Evolutionary conservation across 53 echinoderm and acorn worm species (phyloP), one percentile per base, ranked within the genome.

Genomic region (Echinometra lucunter): DNA sequence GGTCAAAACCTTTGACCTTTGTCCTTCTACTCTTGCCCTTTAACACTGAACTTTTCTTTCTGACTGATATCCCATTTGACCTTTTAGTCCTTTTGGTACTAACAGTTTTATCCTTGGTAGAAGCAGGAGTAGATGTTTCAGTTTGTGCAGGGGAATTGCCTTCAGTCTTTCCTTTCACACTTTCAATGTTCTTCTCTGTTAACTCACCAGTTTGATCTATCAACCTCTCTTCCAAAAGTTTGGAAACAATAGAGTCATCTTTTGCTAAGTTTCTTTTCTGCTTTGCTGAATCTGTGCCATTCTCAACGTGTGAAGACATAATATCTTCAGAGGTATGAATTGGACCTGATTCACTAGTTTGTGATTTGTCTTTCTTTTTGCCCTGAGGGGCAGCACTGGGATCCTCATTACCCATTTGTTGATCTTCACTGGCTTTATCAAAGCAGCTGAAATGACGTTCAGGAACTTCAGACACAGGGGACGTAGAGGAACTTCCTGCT

Each of bases 381-480:
- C 37, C 37, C 37, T 89, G 2, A 40, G 6, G 9, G 35, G 37
- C 37, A 27, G 88, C 49, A 44, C 63, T 63, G 81, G 40, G 21
- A 38, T 81, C 42, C 28, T 49, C 28, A 3, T n/a, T 30, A 85
- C 49, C 85, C 45, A 49, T 85, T 32, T 82, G 28, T 12, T 42
- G 30, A 17, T 63, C 87, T 34, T 88, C 88, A 21, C 16, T 94
- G 37, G 70, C 81, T 75, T 67, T 55, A 45, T 89, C 74, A 49
- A 98, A 98, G 95, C 98, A 96, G 28, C 92, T 92, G 63, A 98
- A 98, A 10, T 94, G 97, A 66, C 97, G 91, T 74, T 96, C 96
- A 2, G 97, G 94, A 56, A 56, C 82, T 60, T 94, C 94, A 45
- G 90, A 94, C 1, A 94, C 45, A 1, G 94, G 94, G 2, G 94